Conservation (phyloP, 2,888 invertebrate genomes). For the Sinhomidia bicolor region DNA sequence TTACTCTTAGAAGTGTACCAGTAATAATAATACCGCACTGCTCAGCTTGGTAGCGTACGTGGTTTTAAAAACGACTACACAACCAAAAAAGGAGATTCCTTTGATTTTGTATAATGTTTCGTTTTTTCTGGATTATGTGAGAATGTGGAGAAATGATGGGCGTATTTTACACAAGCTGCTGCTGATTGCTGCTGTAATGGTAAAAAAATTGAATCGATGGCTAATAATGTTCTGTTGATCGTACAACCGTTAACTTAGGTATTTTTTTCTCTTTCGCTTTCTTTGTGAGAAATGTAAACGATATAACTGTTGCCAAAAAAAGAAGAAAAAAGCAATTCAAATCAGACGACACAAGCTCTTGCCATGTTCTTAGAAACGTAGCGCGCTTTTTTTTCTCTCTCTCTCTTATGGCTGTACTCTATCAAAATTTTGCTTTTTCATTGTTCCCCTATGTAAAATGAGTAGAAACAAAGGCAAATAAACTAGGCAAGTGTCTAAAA, state of each 20-base stretch:
- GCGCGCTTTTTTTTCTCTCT: neutral
- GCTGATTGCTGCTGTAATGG: too few relatives aligned
- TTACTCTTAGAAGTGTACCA: neutral
- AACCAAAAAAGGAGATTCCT: neutral
- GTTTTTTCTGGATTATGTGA: neutral
- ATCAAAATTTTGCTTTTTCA: too few relatives aligned
- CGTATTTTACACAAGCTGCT: neutral
- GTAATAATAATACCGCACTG: neutral
- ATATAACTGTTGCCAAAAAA: conserved; percentile 8
- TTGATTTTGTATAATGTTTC: neutral
- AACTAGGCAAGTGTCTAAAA: too few relatives aligned
- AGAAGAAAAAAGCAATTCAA: conserved; percentile 19
- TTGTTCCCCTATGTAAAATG: too few relatives aligned
- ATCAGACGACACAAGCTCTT: neutral
- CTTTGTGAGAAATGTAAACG: neutral
- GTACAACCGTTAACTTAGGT: conserved; percentile 1
- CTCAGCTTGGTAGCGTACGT: neutral
- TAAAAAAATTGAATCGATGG: neutral
- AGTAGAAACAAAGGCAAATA: too few relatives aligned
- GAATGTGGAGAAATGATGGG: neutral
- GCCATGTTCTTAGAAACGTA: too few relatives aligned
- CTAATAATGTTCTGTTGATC: neutral
- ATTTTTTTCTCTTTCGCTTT: too few relatives aligned
- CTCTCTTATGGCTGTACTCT: too few relatives aligned
- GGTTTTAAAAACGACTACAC: too few relatives aligned